A percentile compares a stretch with the other conserved stretches of the same genome.
phyloP scores from a whole-genome alignment of 2,888 invertebrate species.

The Epistrophe grossulariae region DNA sequence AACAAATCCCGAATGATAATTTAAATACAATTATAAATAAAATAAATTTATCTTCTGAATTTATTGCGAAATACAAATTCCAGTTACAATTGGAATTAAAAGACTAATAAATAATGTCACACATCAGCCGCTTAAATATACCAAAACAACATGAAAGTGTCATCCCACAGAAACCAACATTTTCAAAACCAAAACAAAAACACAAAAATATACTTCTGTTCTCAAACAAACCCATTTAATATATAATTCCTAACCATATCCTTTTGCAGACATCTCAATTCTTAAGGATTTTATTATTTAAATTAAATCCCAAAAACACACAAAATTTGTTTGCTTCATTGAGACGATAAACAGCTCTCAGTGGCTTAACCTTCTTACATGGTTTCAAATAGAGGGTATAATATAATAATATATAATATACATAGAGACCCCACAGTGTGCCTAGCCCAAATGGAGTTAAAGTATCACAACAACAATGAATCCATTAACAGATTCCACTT shows the following conservation, averaged over 20 bases:
- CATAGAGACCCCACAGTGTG: not conserved
- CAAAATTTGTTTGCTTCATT: conserved; percentile 16
- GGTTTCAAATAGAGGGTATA: not conserved
- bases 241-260: not conserved
- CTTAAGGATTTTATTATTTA: conserved; percentile 7
- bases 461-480: conserved; percentile 16
- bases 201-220: not conserved
- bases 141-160: not conserved
- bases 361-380: conserved; percentile 14
- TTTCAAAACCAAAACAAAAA: not conserved
- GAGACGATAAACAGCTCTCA: conserved; percentile 10
- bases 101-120: not conserved
- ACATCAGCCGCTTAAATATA: not conserved
- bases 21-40: too few relatives aligned
- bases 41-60: too few relatives aligned
- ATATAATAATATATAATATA: too few relatives aligned
- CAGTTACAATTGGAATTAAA: not conserved
- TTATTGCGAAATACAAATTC: not conserved
- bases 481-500: conserved; percentile 35
- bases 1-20: too few relatives aligned
- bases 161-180: not conserved
- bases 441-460: not conserved
- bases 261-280: conserved; percentile 3
- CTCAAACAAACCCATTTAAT: not conserved
- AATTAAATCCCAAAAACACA: conserved; percentile 22